Evolutionary conservation across 2,113 vertebrate genomes (phyloP).

Genomic region (Talpa occidentalis): DNA sequence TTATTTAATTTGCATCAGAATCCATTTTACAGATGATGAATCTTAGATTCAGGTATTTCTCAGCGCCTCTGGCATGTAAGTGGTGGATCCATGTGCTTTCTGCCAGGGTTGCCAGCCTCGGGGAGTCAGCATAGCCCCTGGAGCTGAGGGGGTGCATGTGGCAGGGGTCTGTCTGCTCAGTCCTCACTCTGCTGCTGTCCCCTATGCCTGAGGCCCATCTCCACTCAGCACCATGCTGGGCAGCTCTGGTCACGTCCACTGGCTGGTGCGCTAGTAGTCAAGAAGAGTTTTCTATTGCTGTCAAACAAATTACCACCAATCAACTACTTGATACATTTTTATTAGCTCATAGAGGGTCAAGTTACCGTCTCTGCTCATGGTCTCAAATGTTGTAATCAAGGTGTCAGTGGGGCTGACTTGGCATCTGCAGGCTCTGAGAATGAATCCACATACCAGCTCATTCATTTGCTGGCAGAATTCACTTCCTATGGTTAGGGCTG

Average conservation of each 20-base stretch:
- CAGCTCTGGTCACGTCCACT: neutral
- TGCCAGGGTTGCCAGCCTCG: neutral
- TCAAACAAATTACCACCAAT: neutral
- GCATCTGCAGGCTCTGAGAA: neutral
- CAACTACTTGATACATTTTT: neutral
- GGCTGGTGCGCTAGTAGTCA: neutral
- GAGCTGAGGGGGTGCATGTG: fast-evolving
- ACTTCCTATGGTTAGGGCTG: neutral
- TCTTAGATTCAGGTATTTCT: neutral
- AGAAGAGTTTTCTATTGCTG: neutral
- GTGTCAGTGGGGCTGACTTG: neutral
- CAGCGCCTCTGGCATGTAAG: neutral
- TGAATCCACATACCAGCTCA: neutral
- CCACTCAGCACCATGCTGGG: no score
- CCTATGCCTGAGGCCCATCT: neutral
- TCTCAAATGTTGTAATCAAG: neutral
- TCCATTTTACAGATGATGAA: neutral
- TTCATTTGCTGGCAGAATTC: neutral
- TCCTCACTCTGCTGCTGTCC: no score
- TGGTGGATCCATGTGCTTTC: neutral
- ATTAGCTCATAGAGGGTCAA: neutral
- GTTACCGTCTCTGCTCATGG: neutral
- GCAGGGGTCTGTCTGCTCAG: neutral
- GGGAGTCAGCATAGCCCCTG: fast-evolving
- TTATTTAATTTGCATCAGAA: neutral